Evolutionary conservation across 2,113 vertebrate species (phyloP).

Genomic region (Tragelaphus scriptus): DNA sequence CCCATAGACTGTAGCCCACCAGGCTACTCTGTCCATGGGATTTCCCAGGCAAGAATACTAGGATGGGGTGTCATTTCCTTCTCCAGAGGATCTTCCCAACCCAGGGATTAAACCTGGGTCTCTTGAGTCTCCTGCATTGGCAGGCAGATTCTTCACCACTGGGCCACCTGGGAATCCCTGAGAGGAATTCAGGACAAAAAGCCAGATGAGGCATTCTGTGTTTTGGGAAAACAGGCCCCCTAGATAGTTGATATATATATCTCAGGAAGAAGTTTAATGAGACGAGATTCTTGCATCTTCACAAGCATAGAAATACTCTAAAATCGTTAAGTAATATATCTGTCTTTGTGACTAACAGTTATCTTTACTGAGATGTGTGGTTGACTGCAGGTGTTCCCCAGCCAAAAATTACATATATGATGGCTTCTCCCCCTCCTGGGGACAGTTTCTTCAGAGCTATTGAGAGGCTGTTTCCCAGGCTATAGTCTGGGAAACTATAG

Average conservation of each 20-base stretch:
- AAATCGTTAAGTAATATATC: not conserved
- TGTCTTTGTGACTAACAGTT: not conserved
- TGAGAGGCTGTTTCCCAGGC: not conserved
- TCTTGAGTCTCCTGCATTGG: not conserved
- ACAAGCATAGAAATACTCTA: not conserved
- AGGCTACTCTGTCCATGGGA: not conserved
- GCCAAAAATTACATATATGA: not conserved
- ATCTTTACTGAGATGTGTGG: not conserved
- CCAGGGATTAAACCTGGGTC: not conserved
- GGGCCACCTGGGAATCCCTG: not conserved
- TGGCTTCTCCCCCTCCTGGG: not conserved
- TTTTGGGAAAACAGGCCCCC: not conserved
- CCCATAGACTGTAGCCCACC: not conserved
- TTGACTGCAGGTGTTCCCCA: not conserved
- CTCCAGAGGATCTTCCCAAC: not conserved
- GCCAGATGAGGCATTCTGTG: not conserved
- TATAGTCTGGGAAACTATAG: not conserved
- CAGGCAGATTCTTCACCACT: not conserved
- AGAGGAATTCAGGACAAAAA: not conserved
- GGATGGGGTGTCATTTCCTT: not conserved
- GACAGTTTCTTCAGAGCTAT: not conserved
- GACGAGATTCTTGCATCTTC: not conserved
- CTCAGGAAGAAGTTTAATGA: not conserved
- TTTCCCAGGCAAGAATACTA: not conserved
- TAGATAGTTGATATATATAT: not conserved